These are phyloP conservation scores for Lycia hirtaria DNA, from an alignment of 2,888 invertebrate species.

Conservation along the genomic window DNA sequence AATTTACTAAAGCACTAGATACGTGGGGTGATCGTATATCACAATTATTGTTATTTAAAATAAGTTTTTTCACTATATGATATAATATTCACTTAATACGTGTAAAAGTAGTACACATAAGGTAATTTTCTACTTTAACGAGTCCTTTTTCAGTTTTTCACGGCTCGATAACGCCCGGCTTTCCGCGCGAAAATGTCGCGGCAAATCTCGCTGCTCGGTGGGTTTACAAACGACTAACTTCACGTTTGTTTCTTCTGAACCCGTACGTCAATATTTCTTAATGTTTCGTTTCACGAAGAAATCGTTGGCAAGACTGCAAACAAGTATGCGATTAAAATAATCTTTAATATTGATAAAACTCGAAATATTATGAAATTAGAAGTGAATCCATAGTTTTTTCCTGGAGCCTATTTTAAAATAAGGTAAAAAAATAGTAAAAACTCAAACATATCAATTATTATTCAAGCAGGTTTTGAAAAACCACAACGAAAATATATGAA, in stretches of 20 bases:
- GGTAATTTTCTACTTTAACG: slow-evolving; percentile 57
- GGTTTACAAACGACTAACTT: slow-evolving; percentile 70
- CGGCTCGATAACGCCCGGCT: slow-evolving; percentile 85
- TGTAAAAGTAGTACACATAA: slow-evolving; percentile 52
- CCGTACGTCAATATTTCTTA: slow-evolving; percentile 61
- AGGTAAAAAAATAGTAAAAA: no score
- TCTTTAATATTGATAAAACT: neutral
- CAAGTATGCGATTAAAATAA: neutral
- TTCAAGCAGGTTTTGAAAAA: no score
- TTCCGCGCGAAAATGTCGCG: slow-evolving; percentile 86
- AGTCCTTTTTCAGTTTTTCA: slow-evolving; percentile 78
- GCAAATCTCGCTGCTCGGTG: slow-evolving; percentile 73
- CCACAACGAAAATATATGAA: no score
- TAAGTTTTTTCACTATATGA: slow-evolving; percentile 52
- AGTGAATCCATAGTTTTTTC: no score
- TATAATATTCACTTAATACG: slow-evolving; percentile 56
- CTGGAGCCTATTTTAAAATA: no score
- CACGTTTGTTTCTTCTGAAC: slow-evolving; percentile 83
- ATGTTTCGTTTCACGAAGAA: slow-evolving; percentile 56
- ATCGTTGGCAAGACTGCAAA: neutral
- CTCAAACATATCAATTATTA: no score
- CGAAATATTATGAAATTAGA: no score
- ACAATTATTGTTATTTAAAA: slow-evolving; percentile 53
- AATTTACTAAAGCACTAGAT: slow-evolving; percentile 52
- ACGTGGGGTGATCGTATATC: slow-evolving; percentile 37